phyloP scores from a whole-genome alignment of 2,888 invertebrate species.

The Epistrophe grossulariae region DNA sequence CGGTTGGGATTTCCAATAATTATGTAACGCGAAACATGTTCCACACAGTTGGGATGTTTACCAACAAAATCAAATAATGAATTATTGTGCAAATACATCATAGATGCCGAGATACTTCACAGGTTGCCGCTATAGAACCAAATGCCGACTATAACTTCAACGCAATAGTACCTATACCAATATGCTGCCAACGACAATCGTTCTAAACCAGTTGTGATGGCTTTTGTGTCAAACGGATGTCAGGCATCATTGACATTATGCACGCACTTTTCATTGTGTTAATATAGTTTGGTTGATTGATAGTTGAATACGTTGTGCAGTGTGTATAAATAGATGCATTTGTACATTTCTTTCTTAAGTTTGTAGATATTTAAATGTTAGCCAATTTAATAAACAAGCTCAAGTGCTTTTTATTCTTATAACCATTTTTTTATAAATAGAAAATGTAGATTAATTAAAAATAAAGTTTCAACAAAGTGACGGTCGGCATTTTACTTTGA shows the following conservation, averaged over 20 bases:
- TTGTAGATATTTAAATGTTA: slow-evolving; percentile 7
- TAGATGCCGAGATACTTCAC: slow-evolving; percentile 47
- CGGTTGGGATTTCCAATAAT: slow-evolving; percentile 59
- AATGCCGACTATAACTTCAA: slow-evolving; percentile 1
- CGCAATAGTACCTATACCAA: background rate
- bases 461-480: background rate
- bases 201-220: background rate
- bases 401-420: background rate
- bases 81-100: slow-evolving; percentile 56
- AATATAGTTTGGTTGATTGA: background rate
- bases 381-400: slow-evolving; percentile 23
- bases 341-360: background rate
- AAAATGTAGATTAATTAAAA: background rate
- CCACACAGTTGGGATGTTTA: slow-evolving; percentile 45
- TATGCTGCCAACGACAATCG: background rate
- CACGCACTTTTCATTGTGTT: background rate
- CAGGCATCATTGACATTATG: slow-evolving; percentile 1
- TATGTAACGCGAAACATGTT: slow-evolving; percentile 51
- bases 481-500: background rate
- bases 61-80: slow-evolving; percentile 61
- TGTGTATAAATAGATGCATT: background rate
- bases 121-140: slow-evolving; percentile 17
- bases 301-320: slow-evolving; percentile 3
- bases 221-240: slow-evolving; percentile 54
- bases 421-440: background rate